Conservation (phyloP, 2,113 vertebrate genomes). For the Drymodes brunneopygia region DNA sequence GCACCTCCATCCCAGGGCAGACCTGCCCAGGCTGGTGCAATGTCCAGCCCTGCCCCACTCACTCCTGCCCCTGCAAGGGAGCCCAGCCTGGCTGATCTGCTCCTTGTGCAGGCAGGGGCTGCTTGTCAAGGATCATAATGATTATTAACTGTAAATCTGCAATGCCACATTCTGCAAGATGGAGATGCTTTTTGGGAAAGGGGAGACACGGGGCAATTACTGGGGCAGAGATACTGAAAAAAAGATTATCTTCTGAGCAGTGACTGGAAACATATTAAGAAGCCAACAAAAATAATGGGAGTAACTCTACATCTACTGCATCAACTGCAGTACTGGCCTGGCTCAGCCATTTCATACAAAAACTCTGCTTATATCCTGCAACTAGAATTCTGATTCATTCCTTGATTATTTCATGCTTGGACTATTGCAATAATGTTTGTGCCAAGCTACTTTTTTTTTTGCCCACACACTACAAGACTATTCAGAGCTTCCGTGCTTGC, state of each 20-base stretch:
- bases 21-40: background rate
- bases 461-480: background rate
- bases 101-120: background rate
- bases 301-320: background rate
- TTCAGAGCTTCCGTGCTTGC: background rate
- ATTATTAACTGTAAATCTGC: background rate
- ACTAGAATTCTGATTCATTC: background rate
- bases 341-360: background rate
- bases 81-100: background rate
- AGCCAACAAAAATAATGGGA: background rate
- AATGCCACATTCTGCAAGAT: background rate
- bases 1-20: background rate
- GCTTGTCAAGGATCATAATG: background rate
- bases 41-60: background rate
- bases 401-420: slow-evolving; percentile 21
- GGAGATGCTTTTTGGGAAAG: background rate
- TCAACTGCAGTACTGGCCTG: background rate
- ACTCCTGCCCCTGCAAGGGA: background rate
- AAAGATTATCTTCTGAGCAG: background rate
- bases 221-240: background rate
- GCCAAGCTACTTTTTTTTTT: background rate
- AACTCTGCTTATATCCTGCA: background rate
- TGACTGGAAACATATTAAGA: background rate
- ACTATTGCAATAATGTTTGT: background rate
- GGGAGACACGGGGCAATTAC: background rate